Conservation (phyloP, 2,888 invertebrate genomes). For the Tachina grossa region DNA sequence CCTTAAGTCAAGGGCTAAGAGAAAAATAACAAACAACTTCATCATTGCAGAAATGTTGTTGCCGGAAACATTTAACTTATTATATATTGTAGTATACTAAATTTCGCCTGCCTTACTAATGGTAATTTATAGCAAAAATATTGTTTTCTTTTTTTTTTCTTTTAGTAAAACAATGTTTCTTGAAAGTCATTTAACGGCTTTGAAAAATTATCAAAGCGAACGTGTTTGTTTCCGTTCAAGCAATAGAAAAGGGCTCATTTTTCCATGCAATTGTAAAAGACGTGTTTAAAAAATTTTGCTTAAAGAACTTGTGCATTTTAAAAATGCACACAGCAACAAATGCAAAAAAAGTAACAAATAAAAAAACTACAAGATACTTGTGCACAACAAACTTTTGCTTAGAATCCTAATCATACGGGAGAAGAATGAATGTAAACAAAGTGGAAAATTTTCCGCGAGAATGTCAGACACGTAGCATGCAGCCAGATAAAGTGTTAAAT, state of each 20-base stretch:
- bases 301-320: slow-evolving; percentile 23
- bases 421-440: slow-evolving; percentile 24
- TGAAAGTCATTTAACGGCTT: slow-evolving; percentile 13
- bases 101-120: background rate
- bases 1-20: slow-evolving; percentile 32
- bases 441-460: slow-evolving; percentile 52
- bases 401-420: slow-evolving; percentile 23
- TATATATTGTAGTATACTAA: slow-evolving; percentile 19
- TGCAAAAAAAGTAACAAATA: background rate
- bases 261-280: background rate
- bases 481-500: slow-evolving; percentile 53
- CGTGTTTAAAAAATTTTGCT: slow-evolving; percentile 24
- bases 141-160: background rate
- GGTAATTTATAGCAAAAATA: slow-evolving; percentile 51
- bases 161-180: background rate
- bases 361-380: slow-evolving; percentile 1
- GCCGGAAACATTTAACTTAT: slow-evolving; percentile 16
- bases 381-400: slow-evolving; percentile 7
- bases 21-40: slow-evolving; percentile 22
- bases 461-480: slow-evolving; percentile 49
- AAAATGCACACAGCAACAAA: slow-evolving; percentile 21
- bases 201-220: slow-evolving; percentile 49
- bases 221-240: slow-evolving; percentile 39
- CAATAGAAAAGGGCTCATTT: slow-evolving; percentile 33
- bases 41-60: background rate